Base-by-base conservation (phyloP, 2,113 vertebrate genomes). In the Rhea americana region DNA sequence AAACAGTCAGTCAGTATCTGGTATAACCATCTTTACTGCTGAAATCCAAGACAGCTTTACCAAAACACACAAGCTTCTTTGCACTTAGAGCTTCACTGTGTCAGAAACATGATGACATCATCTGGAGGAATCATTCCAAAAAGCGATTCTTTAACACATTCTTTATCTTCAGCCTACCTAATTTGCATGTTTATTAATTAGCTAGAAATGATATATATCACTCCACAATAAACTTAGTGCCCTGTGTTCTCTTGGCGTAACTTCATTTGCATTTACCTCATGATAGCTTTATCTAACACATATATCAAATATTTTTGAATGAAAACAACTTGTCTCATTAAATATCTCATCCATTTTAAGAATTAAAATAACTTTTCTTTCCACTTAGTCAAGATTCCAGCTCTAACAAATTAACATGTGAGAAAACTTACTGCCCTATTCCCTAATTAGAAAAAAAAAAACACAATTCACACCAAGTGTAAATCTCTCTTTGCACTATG, bases 181-280 rank as follows among this genome's bases (percentile, higher is more conserved):
- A 91, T 83, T 72, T 47, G 51, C 59, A 55, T 72, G 17, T 47
- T 88, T 89, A 88, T 90, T 85, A 93, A 90, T 94, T 93, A 95
- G 24, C n/a, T 88, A 86, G 61, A 89, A 26, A 81, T 90, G 16
- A 81, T 91, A 61, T 85, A 70, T 84, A 63, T 81, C 37, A 83
- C 3, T 26, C n/a, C 1, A 66, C 73, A 95, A 81, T 83, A 65
- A 94, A 83, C 16, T 63, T 91, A 77, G 32, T 91, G 72, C 90
- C 43, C 21, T 63, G 2, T 67, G 65, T 71, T 94, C 80, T 77
- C 85, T 67, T 61, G 12, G 16, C 71, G 88, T 83, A 67, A 95
- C 93, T 94, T 94, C 56, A 93, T 91, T 95, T 93, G 85, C 80
- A 81, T 59, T 93, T 91, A 85, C 47, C 7, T 91, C 56, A 39